Evolutionary conservation across 2,888 invertebrate genomes (phyloP).

Genomic region (Syrphus vitripennis): DNA sequence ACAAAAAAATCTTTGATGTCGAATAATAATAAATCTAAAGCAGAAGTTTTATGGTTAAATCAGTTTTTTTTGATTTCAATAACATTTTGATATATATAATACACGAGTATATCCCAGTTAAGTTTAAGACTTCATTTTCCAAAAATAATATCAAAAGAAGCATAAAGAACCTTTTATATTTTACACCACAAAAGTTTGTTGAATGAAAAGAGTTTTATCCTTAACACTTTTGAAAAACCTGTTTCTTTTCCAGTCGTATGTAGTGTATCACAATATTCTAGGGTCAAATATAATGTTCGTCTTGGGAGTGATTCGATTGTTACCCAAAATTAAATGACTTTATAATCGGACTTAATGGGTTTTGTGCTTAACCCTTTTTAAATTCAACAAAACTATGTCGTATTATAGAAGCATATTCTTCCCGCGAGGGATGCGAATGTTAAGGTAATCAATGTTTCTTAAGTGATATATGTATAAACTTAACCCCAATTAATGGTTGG

Average conservation of each 20-base stretch:
- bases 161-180: not conserved
- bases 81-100: too few relatives aligned
- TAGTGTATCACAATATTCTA: slow-evolving; percentile 16
- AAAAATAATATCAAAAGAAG: not conserved
- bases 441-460: not conserved
- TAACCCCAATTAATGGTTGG: too few relatives aligned
- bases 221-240: not conserved
- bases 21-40: too few relatives aligned
- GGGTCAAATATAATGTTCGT: slow-evolving; percentile 37
- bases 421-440: not conserved
- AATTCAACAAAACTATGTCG: slow-evolving; percentile 15
- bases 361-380: slow-evolving; percentile 31
- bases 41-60: too few relatives aligned
- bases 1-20: too few relatives aligned
- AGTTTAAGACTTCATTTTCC: too few relatives aligned
- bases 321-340: slow-evolving; percentile 41
- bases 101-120: too few relatives aligned
- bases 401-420: slow-evolving; percentile 17
- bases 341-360: slow-evolving; percentile 32
- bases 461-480: not conserved
- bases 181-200: not conserved
- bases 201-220: slow-evolving; percentile 2
- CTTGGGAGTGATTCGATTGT: slow-evolving; percentile 42
- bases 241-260: not conserved
- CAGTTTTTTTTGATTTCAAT: too few relatives aligned